Conservation (phyloP, 2,113 vertebrate genomes). For the Pantherophis guttatus region DNA sequence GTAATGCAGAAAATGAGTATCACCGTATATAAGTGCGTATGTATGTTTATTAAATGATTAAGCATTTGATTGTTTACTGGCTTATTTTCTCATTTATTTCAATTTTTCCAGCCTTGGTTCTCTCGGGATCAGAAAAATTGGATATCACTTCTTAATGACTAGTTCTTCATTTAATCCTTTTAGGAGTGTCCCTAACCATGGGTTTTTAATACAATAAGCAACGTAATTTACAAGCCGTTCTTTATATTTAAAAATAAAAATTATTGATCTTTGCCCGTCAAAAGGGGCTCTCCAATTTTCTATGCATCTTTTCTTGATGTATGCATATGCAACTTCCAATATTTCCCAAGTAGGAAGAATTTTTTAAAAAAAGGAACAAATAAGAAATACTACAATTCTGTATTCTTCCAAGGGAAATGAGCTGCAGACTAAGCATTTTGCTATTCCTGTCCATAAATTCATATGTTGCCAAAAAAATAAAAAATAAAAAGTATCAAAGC, state of each 20-base stretch:
- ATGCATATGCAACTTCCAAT: background rate
- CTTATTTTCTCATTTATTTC: background rate
- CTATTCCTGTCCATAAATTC: background rate
- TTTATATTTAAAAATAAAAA: background rate
- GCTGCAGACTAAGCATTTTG: background rate
- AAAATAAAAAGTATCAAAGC: background rate
- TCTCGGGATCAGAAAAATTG: background rate
- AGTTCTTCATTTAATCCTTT: background rate
- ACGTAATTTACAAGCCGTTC: background rate
- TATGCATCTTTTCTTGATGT: background rate
- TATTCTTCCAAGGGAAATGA: background rate
- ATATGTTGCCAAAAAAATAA: background rate
- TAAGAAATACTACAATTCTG: background rate
- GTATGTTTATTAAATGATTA: background rate
- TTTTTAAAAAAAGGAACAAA: background rate
- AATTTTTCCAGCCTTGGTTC: background rate
- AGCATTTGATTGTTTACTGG: background rate
- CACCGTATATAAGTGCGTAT: background rate
- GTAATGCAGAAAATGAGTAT: background rate
- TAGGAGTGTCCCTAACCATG: background rate
- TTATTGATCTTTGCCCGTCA: background rate
- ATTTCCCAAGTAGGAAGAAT: background rate
- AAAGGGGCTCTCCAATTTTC: background rate
- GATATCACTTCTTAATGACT: background rate
- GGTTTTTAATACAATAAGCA: background rate